Conservation (phyloP, 2,113 vertebrate genomes). For the Nibea coibor region DNA sequence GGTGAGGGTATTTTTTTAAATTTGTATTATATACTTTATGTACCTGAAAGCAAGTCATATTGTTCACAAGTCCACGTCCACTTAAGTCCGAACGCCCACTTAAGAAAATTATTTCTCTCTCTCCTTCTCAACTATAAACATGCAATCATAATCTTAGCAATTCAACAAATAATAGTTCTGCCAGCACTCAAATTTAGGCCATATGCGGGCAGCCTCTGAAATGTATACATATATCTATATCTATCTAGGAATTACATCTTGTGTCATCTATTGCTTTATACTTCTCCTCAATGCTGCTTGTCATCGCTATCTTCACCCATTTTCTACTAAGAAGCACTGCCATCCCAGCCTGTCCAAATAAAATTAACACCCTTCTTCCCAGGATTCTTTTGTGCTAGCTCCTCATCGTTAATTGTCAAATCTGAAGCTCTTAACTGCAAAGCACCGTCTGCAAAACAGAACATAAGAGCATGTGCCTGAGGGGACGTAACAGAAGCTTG, state of each 20-base stretch:
- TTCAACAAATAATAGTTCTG: neutral
- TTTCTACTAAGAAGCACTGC: neutral
- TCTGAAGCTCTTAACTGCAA: neutral
- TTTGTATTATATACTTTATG: too few relatives aligned
- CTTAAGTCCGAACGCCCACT: too few relatives aligned
- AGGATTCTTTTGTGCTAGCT: neutral
- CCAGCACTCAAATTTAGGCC: slow-evolving; percentile 1
- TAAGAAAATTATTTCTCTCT: neutral
- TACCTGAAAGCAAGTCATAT: too few relatives aligned
- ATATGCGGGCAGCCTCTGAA: neutral
- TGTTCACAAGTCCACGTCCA: neutral
- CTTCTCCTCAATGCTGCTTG: slow-evolving; percentile 13
- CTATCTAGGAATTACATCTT: too few relatives aligned
- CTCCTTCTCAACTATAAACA: neutral
- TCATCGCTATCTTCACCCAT: neutral
- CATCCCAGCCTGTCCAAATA: slow-evolving; percentile 25
- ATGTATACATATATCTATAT: too few relatives aligned
- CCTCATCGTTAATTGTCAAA: slow-evolving; percentile 24
- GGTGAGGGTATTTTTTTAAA: neutral
- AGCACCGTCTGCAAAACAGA: slow-evolving; percentile 12
- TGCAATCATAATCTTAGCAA: neutral
- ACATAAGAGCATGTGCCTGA: slow-evolving; percentile 1
- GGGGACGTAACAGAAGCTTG: slow-evolving; percentile 17
- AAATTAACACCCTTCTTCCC: slow-evolving; percentile 13
- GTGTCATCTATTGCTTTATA: neutral